phyloP scores from a whole-genome alignment of 2,888 invertebrate species.

The Tryphoninae sp. region DNA sequence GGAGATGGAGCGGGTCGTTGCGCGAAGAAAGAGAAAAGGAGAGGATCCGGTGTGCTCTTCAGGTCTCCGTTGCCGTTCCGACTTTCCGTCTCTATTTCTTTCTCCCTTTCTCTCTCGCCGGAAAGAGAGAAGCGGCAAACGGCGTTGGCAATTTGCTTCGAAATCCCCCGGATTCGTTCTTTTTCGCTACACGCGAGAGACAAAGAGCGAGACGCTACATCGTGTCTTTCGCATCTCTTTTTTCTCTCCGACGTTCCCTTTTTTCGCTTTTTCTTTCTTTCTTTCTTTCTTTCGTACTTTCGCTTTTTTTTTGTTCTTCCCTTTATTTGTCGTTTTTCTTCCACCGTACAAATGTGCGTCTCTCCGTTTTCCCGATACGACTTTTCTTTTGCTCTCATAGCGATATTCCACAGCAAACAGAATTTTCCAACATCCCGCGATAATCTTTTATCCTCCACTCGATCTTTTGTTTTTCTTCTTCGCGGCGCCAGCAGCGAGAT shows the following conservation, averaged over 20 bases:
- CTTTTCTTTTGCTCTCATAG: constrained; percentile 47
- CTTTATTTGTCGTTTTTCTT: constrained; percentile 12
- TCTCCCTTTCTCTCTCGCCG: constrained; percentile 29
- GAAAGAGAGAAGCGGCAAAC: constrained; percentile 52
- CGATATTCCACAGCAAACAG: constrained; percentile 32
- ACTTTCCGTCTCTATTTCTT: constrained; percentile 15
- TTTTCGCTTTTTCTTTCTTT: constrained; percentile 31
- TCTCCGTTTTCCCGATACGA: constrained; percentile 29
- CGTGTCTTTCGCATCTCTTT: constrained; percentile 29
- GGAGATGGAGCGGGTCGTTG: constrained; percentile 54
- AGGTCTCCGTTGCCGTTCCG: constrained; percentile 6
- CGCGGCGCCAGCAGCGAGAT: constrained; percentile 26
- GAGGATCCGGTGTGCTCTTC: constrained; percentile 27
- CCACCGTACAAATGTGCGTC: constrained; percentile 20
- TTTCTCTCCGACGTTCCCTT: constrained; percentile 47
- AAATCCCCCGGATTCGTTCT: constrained; percentile 66
- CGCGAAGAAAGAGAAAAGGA: constrained; percentile 50
- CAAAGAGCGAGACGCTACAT: constrained; percentile 5
- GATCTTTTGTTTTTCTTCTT: constrained; percentile 28
- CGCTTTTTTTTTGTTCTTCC: constrained; percentile 50
- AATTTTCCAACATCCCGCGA: constrained; percentile 44
- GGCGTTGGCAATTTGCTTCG: constrained; percentile 71
- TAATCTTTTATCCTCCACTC: constrained; percentile 36
- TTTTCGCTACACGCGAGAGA: constrained; percentile 1
- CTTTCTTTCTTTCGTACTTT: constrained; percentile 44